A percentile compares a stretch with the other conserved stretches of the same genome.
phyloP scores from a whole-genome alignment of 2,888 invertebrate genomes.

The Stegana nigrithorax region DNA sequence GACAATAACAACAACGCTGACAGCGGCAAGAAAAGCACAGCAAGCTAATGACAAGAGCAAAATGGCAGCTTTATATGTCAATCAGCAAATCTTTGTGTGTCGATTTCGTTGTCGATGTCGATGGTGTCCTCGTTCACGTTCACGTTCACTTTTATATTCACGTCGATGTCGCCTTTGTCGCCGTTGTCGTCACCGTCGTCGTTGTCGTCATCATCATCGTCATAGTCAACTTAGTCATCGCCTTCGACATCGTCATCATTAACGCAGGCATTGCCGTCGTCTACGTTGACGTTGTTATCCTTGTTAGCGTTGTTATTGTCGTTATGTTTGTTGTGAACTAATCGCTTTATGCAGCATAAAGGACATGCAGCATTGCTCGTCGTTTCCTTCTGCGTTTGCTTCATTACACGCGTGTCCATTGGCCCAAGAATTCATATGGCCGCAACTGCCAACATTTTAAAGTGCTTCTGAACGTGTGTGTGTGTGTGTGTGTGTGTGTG shows the following conservation, averaged over 20 bases:
- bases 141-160: slow-evolving; percentile 1
- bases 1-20: neutral
- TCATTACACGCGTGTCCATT: neutral
- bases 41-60: slow-evolving; percentile 8
- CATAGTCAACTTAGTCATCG: slow-evolving; percentile 5
- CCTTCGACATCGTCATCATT: neutral
- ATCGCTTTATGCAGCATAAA: neutral
- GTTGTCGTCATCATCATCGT: slow-evolving; percentile 24
- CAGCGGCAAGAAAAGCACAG: neutral
- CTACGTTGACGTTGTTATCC: neutral
- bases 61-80: slow-evolving; percentile 49
- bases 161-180: neutral
- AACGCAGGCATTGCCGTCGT: neutral
- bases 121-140: slow-evolving; percentile 24
- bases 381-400: neutral
- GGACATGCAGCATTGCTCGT: neutral
- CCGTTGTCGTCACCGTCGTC: neutral
- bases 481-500: slow-evolving; percentile 10
- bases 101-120: neutral
- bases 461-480: neutral
- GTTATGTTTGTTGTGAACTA: no score
- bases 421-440: no score
- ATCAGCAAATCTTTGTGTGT: slow-evolving; percentile 48
- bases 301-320: neutral
- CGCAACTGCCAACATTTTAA: neutral